Base-by-base conservation (phyloP, 2,113 vertebrate genomes). In the Hydrolagus affinis region DNA sequence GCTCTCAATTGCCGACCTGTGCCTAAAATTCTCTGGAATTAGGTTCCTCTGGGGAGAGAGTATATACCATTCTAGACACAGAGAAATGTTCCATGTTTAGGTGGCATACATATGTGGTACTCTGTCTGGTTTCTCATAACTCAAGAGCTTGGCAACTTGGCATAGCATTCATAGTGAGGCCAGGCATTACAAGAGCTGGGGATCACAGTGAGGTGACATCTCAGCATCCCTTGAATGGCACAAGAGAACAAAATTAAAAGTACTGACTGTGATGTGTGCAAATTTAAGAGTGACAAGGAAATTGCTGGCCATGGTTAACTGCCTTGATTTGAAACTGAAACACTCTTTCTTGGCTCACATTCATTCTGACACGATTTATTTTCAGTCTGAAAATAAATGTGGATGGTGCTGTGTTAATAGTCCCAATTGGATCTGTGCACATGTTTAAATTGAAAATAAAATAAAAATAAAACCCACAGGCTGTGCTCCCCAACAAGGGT, bases 371-470 rank as follows among this genome's bases (percentile, higher is more conserved):
- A 44, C 59, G 44, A 4, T 77, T 44, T 11, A 77, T 77, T 59
- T 77, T 77, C 74, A 12, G 6, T 59, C 74, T 59, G 44, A 57
- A 77, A 17, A n/a, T n/a, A n/a, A 23, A 4, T 59, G 44, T 17
- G 59, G 59, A 59, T 44, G 59, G 44, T 59, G 74, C 9, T 77
- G 44, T 56, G 44, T 77, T 59, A 57, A 77, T 59, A n/a, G 57
- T 59, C 25, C 71, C 71, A 73, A 30, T 73, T 14, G 73, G 73
- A 75, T 23, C 71, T 73, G 25, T 25, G 32, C 19, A 59, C 74
- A 59, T 76, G 19, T 57, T 76, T 57, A 76, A 21, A 76, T 57
- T 76, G 44, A 76, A 76, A 76, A 59, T 76, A 76, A 76, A 76
- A 23, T 76, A 19, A 76, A 76, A 76, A 59, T 76, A 76, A 76